These are phyloP conservation scores for Stegostoma tigrinum DNA, from an alignment of 2,113 vertebrate genomes.

Conservation along the genomic window DNA sequence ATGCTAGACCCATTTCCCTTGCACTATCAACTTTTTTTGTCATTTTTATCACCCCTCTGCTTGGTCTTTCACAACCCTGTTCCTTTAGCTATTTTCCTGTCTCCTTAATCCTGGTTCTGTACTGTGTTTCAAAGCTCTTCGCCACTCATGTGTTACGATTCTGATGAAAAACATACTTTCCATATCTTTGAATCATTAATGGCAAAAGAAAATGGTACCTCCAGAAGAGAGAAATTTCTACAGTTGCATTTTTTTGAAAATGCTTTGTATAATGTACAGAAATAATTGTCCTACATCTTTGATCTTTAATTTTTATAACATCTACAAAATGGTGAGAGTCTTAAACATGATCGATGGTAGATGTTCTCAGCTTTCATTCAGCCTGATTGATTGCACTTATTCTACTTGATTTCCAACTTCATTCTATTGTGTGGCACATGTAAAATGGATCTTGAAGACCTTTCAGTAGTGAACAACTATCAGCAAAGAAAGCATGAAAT, in stretches of 20 bases:
- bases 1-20: background rate
- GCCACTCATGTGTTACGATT: background rate
- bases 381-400: background rate
- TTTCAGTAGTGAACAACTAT: background rate
- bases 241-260: background rate
- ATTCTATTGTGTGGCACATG: background rate
- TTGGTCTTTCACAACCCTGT: background rate
- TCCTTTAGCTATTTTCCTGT: background rate
- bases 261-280: background rate
- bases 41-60: background rate
- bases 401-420: background rate
- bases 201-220: background rate
- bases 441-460: background rate
- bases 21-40: background rate
- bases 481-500: background rate
- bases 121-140: background rate
- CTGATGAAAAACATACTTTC: background rate
- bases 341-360: background rate
- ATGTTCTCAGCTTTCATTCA: background rate
- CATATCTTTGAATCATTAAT: background rate
- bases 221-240: background rate
- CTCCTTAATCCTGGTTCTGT: background rate
- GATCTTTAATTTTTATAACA: slow-evolving; percentile 12
- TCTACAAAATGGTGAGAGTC: background rate
- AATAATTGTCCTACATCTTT: background rate